Percentiles rank a stretch among this genome's conserved stretches.
Evolutionary conservation across 2,797 vertebrate genomes (phyloP).

Genomic region (Masticophis lateralis): DNA sequence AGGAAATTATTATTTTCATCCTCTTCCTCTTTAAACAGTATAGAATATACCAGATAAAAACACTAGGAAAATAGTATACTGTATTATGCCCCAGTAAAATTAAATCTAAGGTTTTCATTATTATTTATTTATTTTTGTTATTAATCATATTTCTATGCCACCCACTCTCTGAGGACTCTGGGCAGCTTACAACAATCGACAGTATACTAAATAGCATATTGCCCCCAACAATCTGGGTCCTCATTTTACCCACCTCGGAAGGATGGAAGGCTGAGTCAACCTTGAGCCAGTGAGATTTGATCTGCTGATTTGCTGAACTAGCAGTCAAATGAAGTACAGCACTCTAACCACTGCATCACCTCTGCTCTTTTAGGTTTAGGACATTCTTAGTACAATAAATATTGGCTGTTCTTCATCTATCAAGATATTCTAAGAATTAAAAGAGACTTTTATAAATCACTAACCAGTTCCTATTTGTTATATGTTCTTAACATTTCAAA

Average conservation of each 20-base stretch:
- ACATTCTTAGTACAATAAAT: slow-evolving; percentile 23
- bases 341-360: too few species aligned
- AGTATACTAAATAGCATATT: too few species aligned
- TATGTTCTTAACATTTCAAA: slow-evolving; percentile 75
- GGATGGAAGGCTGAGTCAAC: too few species aligned
- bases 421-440: slow-evolving; percentile 50
- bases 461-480: slow-evolving; percentile 46
- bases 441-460: slow-evolving; percentile 40
- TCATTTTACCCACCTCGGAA: too few species aligned
- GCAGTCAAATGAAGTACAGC: too few species aligned
- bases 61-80: background rate
- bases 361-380: background rate
- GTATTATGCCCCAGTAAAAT: slow-evolving; percentile 19
- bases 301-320: too few species aligned
- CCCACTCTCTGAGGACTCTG: too few species aligned
- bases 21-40: background rate
- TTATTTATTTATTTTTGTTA: too few species aligned
- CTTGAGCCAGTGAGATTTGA: too few species aligned
- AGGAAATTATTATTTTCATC: background rate
- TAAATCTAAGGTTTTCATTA: background rate
- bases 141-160: too few species aligned
- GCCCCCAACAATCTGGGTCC: too few species aligned
- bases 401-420: slow-evolving; percentile 20
- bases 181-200: too few species aligned
- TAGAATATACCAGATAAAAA: background rate